Evolutionary conservation across 2,888 invertebrate species (phyloP).

Genomic region (Pterostichus madidus): DNA sequence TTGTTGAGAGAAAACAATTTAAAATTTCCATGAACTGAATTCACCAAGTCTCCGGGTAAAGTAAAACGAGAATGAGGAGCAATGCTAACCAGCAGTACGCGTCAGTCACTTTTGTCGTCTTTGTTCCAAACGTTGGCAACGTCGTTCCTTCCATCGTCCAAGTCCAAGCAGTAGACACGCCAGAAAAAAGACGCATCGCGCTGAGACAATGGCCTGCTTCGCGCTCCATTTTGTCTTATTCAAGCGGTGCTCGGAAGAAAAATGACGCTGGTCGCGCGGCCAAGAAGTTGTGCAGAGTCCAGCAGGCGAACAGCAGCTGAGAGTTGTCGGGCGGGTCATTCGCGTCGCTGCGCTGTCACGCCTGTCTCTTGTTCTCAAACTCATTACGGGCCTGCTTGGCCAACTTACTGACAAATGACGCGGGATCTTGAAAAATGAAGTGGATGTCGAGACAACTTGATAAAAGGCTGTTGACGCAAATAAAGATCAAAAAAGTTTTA

Average conservation of each 20-base stretch:
- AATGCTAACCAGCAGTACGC: conserved; percentile 36
- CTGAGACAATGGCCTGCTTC: conserved; percentile 48
- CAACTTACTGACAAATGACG: conserved; percentile 77
- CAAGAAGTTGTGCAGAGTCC: conserved; percentile 19
- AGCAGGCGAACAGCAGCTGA: neutral
- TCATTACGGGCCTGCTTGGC: conserved; percentile 74
- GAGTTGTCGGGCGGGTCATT: conserved; percentile 31
- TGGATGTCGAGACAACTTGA: conserved; percentile 76
- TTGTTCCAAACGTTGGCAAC: conserved; percentile 12
- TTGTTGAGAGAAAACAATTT: conserved; percentile 32
- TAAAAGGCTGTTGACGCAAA: conserved; percentile 76
- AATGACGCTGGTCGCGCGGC: conserved; percentile 37
- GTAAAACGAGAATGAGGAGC: neutral
- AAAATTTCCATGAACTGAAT: conserved; percentile 32
- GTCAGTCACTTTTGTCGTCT: conserved; percentile 42
- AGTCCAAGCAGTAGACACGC: conserved; percentile 7
- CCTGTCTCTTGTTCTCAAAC: conserved; percentile 77
- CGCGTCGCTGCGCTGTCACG: conserved; percentile 72
- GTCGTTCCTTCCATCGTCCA: conserved; percentile 10
- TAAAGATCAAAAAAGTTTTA: conserved; percentile 73
- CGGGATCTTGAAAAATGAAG: conserved; percentile 77
- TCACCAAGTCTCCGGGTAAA: neutral
- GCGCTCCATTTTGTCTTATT: conserved; percentile 55
- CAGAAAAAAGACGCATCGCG: conserved; percentile 50
- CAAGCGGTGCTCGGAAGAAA: conserved; percentile 49